Conservation (phyloP, 2,797 vertebrate species). For the Phrynocephalus vlangalii region DNA sequence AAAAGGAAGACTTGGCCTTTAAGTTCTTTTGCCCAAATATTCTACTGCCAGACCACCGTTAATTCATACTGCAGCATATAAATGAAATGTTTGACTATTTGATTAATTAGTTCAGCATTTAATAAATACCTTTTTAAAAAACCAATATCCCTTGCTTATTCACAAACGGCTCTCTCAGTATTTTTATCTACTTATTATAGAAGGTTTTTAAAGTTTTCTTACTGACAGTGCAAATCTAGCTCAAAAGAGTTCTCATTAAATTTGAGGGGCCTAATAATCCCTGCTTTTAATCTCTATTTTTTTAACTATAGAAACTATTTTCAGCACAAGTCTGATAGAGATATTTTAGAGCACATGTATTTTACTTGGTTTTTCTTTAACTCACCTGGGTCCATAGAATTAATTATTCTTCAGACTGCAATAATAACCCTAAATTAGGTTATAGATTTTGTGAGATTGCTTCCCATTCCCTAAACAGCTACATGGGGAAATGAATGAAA, state of each 20-base stretch:
- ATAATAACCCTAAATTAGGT: slow-evolving; percentile 56
- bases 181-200: slow-evolving; percentile 17
- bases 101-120: slow-evolving; percentile 50
- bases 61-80: background rate
- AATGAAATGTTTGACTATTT: slow-evolving; percentile 23
- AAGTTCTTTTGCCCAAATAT: background rate
- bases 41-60: background rate
- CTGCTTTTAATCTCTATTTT: background rate
- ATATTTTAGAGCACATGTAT: slow-evolving; percentile 17
- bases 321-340: slow-evolving; percentile 26
- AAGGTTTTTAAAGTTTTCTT: background rate
- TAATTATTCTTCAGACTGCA: slow-evolving; percentile 54
- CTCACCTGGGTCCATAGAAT: slow-evolving; percentile 39
- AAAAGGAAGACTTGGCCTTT: background rate
- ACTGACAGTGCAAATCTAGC: background rate
- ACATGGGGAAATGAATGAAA: slow-evolving; percentile 47
- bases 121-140: slow-evolving; percentile 16
- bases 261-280: too few species aligned
- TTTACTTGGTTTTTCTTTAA: slow-evolving; percentile 43
- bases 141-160: background rate
- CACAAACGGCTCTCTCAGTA: slow-evolving; percentile 26
- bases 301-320: slow-evolving; percentile 33
- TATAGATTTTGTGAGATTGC: slow-evolving; percentile 58
- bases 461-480: slow-evolving; percentile 49
- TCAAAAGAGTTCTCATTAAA: too few species aligned